A percentile compares a stretch with the other conserved stretches of the same genome.
Evolutionary conservation across 1,140 invertebrate genomes (phyloP).

Genomic region (Apis cerana): DNA sequence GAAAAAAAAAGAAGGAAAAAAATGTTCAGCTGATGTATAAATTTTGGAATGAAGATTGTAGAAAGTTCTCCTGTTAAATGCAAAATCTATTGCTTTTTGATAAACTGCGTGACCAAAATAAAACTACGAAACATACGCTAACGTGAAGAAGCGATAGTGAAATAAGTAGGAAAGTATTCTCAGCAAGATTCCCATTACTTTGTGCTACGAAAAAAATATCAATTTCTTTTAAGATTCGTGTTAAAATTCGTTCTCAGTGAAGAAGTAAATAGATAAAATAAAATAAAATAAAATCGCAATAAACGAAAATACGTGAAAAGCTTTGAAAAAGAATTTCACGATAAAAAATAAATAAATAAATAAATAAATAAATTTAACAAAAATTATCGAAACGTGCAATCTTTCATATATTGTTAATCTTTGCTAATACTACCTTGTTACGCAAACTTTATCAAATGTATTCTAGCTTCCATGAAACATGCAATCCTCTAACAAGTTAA

Average conservation of each 20-base stretch:
- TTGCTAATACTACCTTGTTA: slow-evolving; percentile 7
- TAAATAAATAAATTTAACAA: background rate
- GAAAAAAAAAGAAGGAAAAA: background rate
- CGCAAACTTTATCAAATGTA: background rate
- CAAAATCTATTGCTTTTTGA: background rate
- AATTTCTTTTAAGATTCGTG: background rate
- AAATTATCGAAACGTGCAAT: slow-evolving; percentile 11
- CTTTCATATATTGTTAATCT: slow-evolving; percentile 17
- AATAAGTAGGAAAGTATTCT: slow-evolving; percentile 22
- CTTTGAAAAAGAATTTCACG: background rate
- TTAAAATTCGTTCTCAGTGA: slow-evolving; percentile 1
- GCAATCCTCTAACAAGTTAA: background rate
- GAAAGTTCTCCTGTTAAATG: slow-evolving; percentile 46
- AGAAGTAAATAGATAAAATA: background rate
- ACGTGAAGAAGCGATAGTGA: slow-evolving; percentile 44
- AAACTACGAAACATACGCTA: slow-evolving; percentile 24
- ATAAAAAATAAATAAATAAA: too few relatives aligned
- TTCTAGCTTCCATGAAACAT: slow-evolving; percentile 17
- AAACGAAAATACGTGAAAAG: slow-evolving; percentile 2
- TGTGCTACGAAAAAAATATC: background rate
- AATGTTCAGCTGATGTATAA: background rate
- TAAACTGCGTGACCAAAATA: background rate
- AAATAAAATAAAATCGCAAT: background rate
- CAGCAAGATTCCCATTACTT: slow-evolving; percentile 46
- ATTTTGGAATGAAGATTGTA: slow-evolving; percentile 1